Evolutionary conservation across 2,888 invertebrate species (phyloP), one percentile per base, ranked within the genome.

Genomic region (Dynastes tityus): DNA sequence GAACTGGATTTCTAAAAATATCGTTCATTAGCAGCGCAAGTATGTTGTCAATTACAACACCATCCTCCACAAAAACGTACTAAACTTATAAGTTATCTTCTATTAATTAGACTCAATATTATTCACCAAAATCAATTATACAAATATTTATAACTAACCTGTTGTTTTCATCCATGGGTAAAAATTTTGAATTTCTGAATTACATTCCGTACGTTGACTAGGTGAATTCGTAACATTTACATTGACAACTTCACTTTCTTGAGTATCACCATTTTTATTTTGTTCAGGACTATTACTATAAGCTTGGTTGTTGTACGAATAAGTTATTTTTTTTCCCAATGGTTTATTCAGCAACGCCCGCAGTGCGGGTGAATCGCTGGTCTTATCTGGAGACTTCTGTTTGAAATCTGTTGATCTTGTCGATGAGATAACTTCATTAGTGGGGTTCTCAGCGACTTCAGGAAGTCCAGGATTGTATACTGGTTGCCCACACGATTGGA

Each of bases 101-200:
- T 40, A 45, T 11, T 45, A 45, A 45, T 45, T 45, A 11, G 45
- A 45, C 1, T 8, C 11, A 11, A 9, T 9, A 40, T 9, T 40
- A 40, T 6, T 9, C 40, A 45, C 2, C 32, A 2, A 37, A 37
- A 37, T 45, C 0, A 51, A 55, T 16, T 16, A 55, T 16, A 16
- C 55, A 5, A 5, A 37, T 37, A 37, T 55, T 55, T 55, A 29
- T 16, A 29, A 37, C 73, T 53, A n/a, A 73, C 64, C 87, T 75
- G 89, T 85, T 82, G 89, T 89, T 83, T 92, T 92, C 92, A 92
- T 92, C 92, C 92, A 92, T 0, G 92, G 92, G 85, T 91, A 88
- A 77, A 87, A 85, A 80, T 83, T 85, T 77, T 81, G 79, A 5
- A 75, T 76, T 58, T 77, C 79, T 11, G 67, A 32, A 63, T 82